phyloP scores from a whole-genome alignment of 2,113 vertebrate species.

The Coregonus clupeaformis region DNA sequence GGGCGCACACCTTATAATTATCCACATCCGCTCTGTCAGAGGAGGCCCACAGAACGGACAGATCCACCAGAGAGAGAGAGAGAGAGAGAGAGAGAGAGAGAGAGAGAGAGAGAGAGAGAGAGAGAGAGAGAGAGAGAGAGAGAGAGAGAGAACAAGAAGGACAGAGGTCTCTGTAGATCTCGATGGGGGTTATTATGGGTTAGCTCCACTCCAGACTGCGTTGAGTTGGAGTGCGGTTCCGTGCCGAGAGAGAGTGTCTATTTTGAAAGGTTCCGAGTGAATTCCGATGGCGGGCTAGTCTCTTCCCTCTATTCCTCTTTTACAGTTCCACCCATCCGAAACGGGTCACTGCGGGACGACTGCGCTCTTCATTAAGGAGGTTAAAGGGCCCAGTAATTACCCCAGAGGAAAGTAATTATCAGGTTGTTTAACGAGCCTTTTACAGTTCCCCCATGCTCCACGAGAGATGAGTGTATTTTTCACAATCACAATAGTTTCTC shows the following conservation, averaged over 20 bases:
- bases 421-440: conserved; percentile 64
- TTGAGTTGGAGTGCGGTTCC: conserved; percentile 60
- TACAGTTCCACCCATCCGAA: conserved; percentile 57
- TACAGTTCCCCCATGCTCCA: background rate
- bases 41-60: conserved; percentile 29
- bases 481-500: conserved; percentile 24
- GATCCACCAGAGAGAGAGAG: conserved; percentile 28
- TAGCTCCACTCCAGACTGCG: conserved; percentile 64
- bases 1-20: conserved; percentile 72
- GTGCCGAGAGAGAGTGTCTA: conserved; percentile 56
- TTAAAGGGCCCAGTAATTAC: conserved; percentile 63
- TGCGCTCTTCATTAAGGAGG: conserved; percentile 54
- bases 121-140: conserved; percentile 18
- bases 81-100: background rate
- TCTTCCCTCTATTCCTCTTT: conserved; percentile 15
- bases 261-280: conserved; percentile 68
- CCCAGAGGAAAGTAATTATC: conserved; percentile 59
- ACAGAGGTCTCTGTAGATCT: conserved; percentile 22
- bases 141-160: too few relatives aligned
- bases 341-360: conserved; percentile 35
- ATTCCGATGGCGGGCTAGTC: conserved; percentile 47
- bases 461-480: conserved; percentile 1
- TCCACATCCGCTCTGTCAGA: conserved; percentile 66
- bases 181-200: conserved; percentile 63
- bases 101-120: background rate